phyloP scores from a whole-genome alignment of 1,140 invertebrate species.

The Panagrolaimus sp. region DNA sequence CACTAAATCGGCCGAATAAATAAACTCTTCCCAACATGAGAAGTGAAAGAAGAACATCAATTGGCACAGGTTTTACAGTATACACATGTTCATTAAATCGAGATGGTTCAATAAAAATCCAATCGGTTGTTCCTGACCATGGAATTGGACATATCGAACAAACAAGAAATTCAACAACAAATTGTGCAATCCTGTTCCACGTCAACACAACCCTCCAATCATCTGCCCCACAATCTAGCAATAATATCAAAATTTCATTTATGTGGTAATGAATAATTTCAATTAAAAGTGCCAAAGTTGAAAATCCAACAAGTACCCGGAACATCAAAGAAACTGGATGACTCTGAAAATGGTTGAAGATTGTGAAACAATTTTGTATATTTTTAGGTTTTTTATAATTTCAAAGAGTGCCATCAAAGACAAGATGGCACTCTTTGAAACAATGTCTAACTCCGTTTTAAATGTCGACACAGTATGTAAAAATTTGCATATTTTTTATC shows the following conservation, averaged over 20 bases:
- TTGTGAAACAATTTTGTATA: too few relatives aligned
- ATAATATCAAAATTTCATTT: conserved; percentile 52
- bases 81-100: conserved; percentile 26
- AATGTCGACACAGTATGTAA: too few relatives aligned
- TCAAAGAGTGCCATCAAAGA: too few relatives aligned
- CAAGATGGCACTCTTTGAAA: too few relatives aligned
- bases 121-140: conserved; percentile 27
- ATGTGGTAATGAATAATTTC: conserved; percentile 55
- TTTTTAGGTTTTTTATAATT: too few relatives aligned
- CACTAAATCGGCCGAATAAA: conserved; percentile 96
- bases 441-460: too few relatives aligned
- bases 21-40: conserved; percentile 99
- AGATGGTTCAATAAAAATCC: conserved; percentile 44
- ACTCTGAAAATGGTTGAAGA: too few relatives aligned
- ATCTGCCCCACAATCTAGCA: conserved; percentile 56
- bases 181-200: conserved; percentile 41
- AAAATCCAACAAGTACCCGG: conserved; percentile 48
- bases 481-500: conserved; percentile 15
- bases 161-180: conserved; percentile 45
- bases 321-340: conserved; percentile 41
- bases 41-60: conserved; percentile 86
- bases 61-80: conserved; percentile 31
- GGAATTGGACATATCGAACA: conserved; percentile 52
- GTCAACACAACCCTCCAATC: conserved; percentile 57
- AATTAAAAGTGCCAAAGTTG: conserved; percentile 49